These are phyloP conservation scores for Drosophila erecta DNA, from an alignment of 1,140 invertebrate genomes.

Conservation along the genomic window DNA sequence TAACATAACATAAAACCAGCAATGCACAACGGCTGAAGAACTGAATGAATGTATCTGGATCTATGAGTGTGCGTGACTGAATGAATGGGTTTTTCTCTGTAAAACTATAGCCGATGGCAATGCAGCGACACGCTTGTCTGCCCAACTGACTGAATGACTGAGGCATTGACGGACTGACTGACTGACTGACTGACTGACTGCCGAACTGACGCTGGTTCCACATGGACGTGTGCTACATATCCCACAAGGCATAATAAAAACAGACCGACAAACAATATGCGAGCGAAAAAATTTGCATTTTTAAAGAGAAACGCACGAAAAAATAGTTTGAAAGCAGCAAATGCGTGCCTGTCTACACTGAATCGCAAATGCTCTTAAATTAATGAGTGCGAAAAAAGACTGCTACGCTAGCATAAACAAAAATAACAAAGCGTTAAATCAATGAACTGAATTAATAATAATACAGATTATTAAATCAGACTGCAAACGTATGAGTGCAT, in stretches of 20 bases:
- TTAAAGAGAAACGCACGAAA: slow-evolving; percentile 52
- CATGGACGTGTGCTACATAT: slow-evolving; percentile 61
- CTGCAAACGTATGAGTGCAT: neutral
- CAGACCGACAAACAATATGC: slow-evolving; percentile 33
- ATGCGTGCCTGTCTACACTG: slow-evolving; percentile 11
- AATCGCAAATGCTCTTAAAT: slow-evolving; percentile 40
- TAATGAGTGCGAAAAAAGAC: slow-evolving; percentile 4
- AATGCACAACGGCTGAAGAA: slow-evolving; percentile 28
- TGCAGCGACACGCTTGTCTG: slow-evolving; percentile 46
- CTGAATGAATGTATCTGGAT: slow-evolving; percentile 18
- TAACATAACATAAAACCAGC: slow-evolving; percentile 56
- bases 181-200: slow-evolving; percentile 15
- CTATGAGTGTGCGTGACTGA: slow-evolving; percentile 5
- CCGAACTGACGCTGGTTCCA: slow-evolving; percentile 24
- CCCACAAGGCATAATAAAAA: slow-evolving; percentile 42
- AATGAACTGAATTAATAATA: neutral
- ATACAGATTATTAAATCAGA: neutral
- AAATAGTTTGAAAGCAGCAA: slow-evolving; percentile 27
- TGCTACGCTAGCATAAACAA: neutral
- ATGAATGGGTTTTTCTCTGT: neutral
- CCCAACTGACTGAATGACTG: slow-evolving; percentile 41
- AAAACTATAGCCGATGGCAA: slow-evolving; percentile 12
- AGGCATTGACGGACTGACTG: slow-evolving; percentile 17
- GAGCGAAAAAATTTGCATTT: slow-evolving; percentile 52
- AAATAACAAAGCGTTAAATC: neutral